A percentile compares a stretch with the other conserved stretches of the same genome.
phyloP scores from a whole-genome alignment of 2,113 vertebrate species.

The Pituophis catenifer region DNA sequence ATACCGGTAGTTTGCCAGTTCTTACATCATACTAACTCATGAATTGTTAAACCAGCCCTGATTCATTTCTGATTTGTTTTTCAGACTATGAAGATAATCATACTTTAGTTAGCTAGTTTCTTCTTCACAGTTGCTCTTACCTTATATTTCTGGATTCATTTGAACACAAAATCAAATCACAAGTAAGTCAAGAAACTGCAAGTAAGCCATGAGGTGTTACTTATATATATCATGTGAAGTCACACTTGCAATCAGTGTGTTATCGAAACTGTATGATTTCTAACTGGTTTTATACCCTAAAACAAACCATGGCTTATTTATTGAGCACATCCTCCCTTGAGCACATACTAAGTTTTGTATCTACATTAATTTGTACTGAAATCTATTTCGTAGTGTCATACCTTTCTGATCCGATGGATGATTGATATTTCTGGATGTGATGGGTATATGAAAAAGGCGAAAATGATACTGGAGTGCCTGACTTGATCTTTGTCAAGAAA shows the following conservation, averaged over 20 bases:
- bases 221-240: background rate
- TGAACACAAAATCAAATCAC: background rate
- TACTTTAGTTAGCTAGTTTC: background rate
- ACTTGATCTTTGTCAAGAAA: background rate
- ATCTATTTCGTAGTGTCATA: background rate
- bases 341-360: background rate
- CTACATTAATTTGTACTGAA: background rate
- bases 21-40: background rate
- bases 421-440: background rate
- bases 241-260: background rate
- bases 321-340: background rate
- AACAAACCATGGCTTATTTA: background rate
- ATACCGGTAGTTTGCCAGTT: background rate
- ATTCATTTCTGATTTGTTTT: background rate
- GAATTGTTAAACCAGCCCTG: background rate
- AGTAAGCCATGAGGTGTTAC: background rate
- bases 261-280: background rate
- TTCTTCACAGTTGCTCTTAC: background rate
- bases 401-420: background rate
- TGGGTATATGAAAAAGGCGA: background rate
- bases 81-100: background rate
- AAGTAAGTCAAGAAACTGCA: background rate
- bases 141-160: background rate
- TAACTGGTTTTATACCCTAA: background rate
- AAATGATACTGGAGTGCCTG: slow-evolving; percentile 7